Percentiles rank a stretch among this genome's conserved stretches.
Conservation (phyloP, 2,797 vertebrate genomes). For the Danionella dracula region DNA sequence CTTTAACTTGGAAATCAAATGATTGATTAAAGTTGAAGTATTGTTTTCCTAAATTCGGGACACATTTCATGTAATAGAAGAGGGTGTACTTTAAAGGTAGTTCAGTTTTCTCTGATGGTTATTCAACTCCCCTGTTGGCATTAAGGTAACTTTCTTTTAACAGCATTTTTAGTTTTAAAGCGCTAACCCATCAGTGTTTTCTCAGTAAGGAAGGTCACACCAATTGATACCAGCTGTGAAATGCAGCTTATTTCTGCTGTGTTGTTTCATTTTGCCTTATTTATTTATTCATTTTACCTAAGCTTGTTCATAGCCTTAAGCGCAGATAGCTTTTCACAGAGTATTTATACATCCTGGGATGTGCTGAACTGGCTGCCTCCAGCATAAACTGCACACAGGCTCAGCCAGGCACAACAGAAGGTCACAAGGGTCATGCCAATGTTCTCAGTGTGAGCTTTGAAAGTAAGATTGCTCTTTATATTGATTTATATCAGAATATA, state of each 20-base stretch:
- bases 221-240: constrained; percentile 20
- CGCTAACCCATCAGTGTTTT: constrained; percentile 1
- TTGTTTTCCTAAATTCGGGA: too few relatives aligned
- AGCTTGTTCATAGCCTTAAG: constrained; percentile 16
- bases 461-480: constrained; percentile 49
- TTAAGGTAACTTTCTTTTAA: not conserved
- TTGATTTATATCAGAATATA: constrained; percentile 1
- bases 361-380: constrained; percentile 39
- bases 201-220: constrained; percentile 31
- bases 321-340: constrained; percentile 21
- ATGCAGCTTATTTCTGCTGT: constrained; percentile 13
- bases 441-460: constrained; percentile 33
- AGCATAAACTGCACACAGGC: constrained; percentile 41
- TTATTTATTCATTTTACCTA: constrained; percentile 13
- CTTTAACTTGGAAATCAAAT: too few relatives aligned
- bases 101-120: not conserved
- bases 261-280: constrained; percentile 21
- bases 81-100: too few relatives aligned
- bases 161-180: not conserved
- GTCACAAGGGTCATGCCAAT: constrained; percentile 34
- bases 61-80: too few relatives aligned
- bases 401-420: constrained; percentile 31
- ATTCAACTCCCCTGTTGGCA: not conserved
- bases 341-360: constrained; percentile 56
- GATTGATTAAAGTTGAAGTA: too few relatives aligned